These are phyloP conservation scores for Gobionotothen gibberifrons DNA, from an alignment of 2,797 vertebrate genomes.

Conservation along the genomic window DNA sequence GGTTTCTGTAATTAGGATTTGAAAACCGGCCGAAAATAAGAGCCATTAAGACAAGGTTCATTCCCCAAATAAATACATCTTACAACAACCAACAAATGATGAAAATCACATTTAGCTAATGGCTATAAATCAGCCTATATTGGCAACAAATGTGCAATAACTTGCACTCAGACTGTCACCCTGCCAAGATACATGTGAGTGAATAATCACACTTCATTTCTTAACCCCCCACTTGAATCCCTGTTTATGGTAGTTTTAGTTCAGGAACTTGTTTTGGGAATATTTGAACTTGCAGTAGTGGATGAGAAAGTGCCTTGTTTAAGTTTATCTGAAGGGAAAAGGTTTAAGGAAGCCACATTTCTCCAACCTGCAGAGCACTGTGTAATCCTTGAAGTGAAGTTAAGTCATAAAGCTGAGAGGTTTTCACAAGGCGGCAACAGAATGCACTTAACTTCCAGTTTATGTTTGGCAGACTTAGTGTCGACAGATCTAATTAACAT, in stretches of 20 bases:
- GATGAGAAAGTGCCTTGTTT: constrained; percentile 9
- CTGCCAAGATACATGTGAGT: background rate
- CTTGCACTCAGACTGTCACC: background rate
- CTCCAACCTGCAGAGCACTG: constrained; percentile 24
- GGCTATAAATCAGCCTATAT: background rate
- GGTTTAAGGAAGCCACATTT: constrained; percentile 21
- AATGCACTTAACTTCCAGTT: background rate
- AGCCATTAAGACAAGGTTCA: no score
- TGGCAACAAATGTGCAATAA: constrained; percentile 4
- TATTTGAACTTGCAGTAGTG: constrained; percentile 1
- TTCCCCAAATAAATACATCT: background rate
- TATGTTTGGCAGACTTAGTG: background rate
- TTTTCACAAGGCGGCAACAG: constrained; percentile 27
- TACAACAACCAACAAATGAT: background rate
- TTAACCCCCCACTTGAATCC: background rate
- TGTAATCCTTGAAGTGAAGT: constrained; percentile 40
- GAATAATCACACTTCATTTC: constrained; percentile 1
- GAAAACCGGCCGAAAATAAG: no score
- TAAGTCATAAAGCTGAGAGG: constrained; percentile 37
- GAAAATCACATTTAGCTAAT: background rate
- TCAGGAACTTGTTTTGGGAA: constrained; percentile 1
- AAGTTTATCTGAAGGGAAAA: constrained; percentile 24
- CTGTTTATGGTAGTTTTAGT: constrained; percentile 5
- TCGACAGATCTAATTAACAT: constrained; percentile 43
- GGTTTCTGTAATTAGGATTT: no score